phyloP scores from a whole-genome alignment of 2,113 vertebrate species.

The Caranx melampygus region DNA sequence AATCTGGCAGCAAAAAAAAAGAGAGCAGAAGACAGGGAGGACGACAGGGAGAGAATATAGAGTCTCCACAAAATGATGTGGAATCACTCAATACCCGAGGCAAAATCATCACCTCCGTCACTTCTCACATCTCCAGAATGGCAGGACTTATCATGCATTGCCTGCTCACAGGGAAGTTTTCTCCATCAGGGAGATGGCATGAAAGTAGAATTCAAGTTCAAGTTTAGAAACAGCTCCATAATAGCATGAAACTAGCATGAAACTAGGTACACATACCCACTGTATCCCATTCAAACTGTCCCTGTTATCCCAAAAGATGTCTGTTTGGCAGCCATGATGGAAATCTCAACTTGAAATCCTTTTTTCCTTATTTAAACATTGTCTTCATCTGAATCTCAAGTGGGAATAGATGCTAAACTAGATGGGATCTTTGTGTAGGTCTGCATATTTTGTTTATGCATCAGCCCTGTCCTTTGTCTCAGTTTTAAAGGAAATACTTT shows the following conservation, averaged over 20 bases:
- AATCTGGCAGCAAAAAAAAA: not conserved
- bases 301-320: constrained; percentile 13
- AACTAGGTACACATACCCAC: constrained; percentile 17
- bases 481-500: constrained; percentile 30
- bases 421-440: constrained; percentile 3
- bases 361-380: constrained; percentile 27
- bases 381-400: constrained; percentile 48
- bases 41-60: not conserved
- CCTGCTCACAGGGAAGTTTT: constrained; percentile 12
- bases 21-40: not conserved
- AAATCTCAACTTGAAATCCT: constrained; percentile 48
- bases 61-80: constrained; percentile 35
- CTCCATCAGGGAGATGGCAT: constrained; percentile 30
- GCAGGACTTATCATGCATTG: constrained; percentile 34
- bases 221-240: constrained; percentile 21
- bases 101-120: constrained; percentile 52
- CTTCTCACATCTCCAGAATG: constrained; percentile 7
- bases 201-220: constrained; percentile 36
- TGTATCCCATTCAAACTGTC: constrained; percentile 27
- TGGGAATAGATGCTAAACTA: constrained; percentile 54
- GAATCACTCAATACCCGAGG: constrained; percentile 62
- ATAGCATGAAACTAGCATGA: constrained; percentile 2
- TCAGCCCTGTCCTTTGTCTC: constrained; percentile 35
- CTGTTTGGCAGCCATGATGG: constrained; percentile 34
- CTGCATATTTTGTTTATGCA: constrained; percentile 29